Evolutionary conservation across 2,797 vertebrate species (phyloP).

Genomic region (Cyclopterus lumpus): DNA sequence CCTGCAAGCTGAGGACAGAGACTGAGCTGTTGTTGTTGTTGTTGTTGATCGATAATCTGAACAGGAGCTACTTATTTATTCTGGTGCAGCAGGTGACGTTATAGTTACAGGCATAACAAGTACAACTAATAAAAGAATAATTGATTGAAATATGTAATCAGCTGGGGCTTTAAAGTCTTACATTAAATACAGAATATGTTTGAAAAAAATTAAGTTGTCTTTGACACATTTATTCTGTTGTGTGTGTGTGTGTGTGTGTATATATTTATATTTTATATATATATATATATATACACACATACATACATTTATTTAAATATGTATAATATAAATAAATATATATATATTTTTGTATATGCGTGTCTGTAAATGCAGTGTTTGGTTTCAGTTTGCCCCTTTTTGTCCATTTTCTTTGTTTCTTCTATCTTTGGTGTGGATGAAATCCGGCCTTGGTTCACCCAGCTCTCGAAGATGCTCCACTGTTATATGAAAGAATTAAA

Average conservation of each 20-base stretch:
- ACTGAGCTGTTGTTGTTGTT: conserved; percentile 15
- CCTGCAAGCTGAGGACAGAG: conserved; percentile 37
- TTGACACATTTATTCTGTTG: neutral
- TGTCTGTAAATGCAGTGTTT: neutral
- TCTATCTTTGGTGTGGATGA: neutral
- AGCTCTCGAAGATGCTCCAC: neutral
- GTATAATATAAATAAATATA: too few relatives aligned
- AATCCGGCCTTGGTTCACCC: neutral
- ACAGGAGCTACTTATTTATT: neutral
- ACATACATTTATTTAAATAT: too few relatives aligned
- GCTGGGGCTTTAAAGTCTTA: neutral
- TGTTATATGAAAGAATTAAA: neutral
- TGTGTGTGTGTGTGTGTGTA: neutral
- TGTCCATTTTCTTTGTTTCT: neutral
- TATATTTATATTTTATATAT: too few relatives aligned
- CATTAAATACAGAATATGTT: neutral
- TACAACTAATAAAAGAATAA: neutral
- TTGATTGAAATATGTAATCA: neutral
- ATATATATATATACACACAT: too few relatives aligned
- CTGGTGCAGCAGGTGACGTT: neutral
- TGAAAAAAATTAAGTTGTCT: neutral
- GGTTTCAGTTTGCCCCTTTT: neutral
- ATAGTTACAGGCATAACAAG: neutral
- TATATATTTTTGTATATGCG: neutral
- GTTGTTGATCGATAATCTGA: neutral